Conservation (phyloP, 2,113 vertebrate genomes). For the Chaetorhynchus papuensis region DNA sequence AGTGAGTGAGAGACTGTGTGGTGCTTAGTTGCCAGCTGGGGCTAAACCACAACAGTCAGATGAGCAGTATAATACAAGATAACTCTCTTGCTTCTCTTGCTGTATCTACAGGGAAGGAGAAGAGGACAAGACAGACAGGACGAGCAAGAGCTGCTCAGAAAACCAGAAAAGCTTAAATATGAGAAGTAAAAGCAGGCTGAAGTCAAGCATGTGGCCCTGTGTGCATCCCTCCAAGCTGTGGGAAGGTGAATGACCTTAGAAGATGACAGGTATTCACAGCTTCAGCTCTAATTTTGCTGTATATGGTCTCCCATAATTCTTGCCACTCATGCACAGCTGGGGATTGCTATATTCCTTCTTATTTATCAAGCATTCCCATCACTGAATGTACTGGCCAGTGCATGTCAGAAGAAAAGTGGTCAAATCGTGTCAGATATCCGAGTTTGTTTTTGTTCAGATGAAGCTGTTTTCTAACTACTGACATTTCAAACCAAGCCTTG, state of each 20-base stretch:
- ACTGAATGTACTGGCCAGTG: not conserved
- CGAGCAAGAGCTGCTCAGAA: not conserved
- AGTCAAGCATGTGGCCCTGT: not conserved
- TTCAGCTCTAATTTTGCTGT: not conserved
- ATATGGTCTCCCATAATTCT: not conserved
- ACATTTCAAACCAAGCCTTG: not conserved
- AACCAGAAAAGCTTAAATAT: not conserved
- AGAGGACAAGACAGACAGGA: not conserved
- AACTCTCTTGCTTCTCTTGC: not conserved
- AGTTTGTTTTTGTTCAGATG: not conserved
- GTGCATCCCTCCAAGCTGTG: not conserved
- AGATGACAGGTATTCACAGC: not conserved
- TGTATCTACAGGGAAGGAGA: not conserved
- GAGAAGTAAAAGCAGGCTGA: not conserved
- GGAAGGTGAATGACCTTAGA: not conserved
- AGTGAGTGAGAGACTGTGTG: not conserved
- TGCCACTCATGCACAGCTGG: not conserved
- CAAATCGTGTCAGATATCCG: not conserved
- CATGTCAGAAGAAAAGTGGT: not conserved
- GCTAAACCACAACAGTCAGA: not conserved
- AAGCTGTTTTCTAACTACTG: not conserved
- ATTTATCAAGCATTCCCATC: not conserved
- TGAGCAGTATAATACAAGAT: not conserved
- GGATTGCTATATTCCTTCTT: not conserved
- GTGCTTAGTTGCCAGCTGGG: not conserved